Base-by-base conservation (phyloP, 2,888 invertebrate genomes). In the Dryobotodes eremita region DNA sequence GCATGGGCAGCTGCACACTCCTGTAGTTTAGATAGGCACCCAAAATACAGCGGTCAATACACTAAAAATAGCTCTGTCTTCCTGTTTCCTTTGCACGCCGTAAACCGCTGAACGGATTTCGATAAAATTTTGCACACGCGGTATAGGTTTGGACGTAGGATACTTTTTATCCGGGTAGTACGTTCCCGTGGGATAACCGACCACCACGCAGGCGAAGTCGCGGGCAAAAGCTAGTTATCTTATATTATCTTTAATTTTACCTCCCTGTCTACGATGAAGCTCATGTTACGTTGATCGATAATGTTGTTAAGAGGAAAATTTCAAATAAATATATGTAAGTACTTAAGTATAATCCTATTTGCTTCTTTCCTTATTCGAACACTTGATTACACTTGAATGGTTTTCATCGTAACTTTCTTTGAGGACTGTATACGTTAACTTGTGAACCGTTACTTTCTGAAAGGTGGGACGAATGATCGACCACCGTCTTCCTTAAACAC, bases 401-500 rank as follows among this genome's bases (percentile, higher is more conserved):
- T 59, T 69, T 77, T 61, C 20, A n/a, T 59, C 36, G 31, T 31
- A 71, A 55, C 48, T 8, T n/a, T 65, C 15, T 57, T 50, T 50
- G n/a, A 73, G 13, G 2, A 53, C 15, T 17, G 10, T 36, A 42
- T 50, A 15, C 59, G 31, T 59, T 66, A 26, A 59, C 50, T 77
- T n/a, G 31, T 17, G 20, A 66, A 68, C 77, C 66, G 80, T 80
- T 76, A 62, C 3, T 61, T 59, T 50, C 48, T 48, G 46, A 36
- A 61, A 82, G 23, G 36, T 23, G 36, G 26, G 55, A 15, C 48
- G n/a, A 55, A 48, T 15, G 23, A 31, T 57, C 36, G 13, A 50
- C 17, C 55, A 50, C 10, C 23, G 13, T 80, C 68, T 80, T 79
- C 71, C 80, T 80, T 64, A n/a, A 71, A n/a, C n/a, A 46, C n/a